Percentiles rank a stretch among this genome's conserved stretches.
Evolutionary conservation across 2,888 invertebrate genomes (phyloP).

Genomic region (Drosophila suboccidentalis): DNA sequence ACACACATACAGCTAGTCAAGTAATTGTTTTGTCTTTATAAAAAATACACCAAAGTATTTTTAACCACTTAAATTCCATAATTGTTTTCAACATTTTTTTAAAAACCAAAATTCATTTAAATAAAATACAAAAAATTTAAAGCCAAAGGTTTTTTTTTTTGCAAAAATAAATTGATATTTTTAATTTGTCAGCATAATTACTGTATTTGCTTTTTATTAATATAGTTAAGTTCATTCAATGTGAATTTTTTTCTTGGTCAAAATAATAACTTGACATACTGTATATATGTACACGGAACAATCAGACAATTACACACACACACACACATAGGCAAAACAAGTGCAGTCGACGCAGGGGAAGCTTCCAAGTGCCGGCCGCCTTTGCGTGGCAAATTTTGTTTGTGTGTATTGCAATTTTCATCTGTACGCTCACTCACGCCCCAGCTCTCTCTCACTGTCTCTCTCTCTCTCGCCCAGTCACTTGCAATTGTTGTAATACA

Average conservation of each 20-base stretch:
- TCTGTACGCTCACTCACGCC: conserved; percentile 51
- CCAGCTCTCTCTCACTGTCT: conserved; percentile 23
- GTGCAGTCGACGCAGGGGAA: conserved; percentile 39
- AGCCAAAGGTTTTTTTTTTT: too few relatives aligned
- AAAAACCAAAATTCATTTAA: background rate
- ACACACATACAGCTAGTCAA: conserved; percentile 5
- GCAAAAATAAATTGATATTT: too few relatives aligned
- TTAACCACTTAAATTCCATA: background rate
- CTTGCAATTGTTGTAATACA: conserved; percentile 60
- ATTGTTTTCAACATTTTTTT: background rate
- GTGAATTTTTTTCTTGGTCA: background rate
- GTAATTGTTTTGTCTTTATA: background rate
- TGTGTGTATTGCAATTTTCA: conserved; percentile 78
- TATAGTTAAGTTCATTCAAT: background rate
- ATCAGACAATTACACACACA: conserved; percentile 57
- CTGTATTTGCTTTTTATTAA: background rate
- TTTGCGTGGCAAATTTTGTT: conserved; percentile 71
- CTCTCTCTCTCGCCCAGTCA: conserved; percentile 15
- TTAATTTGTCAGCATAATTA: too few relatives aligned
- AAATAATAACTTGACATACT: background rate
- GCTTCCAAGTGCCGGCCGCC: conserved; percentile 72
- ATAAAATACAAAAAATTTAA: too few relatives aligned
- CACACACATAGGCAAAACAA: conserved; percentile 17
- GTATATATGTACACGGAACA: conserved; percentile 22
- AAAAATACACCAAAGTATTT: conserved; percentile 1